A percentile compares a stretch with the other conserved stretches of the same genome.
Evolutionary conservation across 1,140 invertebrate genomes (phyloP).

Genomic region (Lepidurus apus): DNA sequence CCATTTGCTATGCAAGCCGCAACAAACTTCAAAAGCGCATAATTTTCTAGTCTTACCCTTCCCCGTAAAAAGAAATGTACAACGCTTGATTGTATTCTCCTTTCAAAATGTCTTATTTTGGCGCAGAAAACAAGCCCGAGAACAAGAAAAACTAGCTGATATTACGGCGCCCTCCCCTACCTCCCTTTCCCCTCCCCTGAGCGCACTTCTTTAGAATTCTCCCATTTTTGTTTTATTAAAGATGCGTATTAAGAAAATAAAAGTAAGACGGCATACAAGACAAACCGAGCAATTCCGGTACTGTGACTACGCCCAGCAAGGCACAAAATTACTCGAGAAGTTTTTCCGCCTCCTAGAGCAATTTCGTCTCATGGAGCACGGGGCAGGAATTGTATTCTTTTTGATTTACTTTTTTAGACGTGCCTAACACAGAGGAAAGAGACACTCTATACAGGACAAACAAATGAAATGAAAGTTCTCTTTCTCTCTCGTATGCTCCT

Average conservation of each 20-base stretch:
- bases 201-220: background rate
- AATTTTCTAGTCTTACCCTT: too few species aligned
- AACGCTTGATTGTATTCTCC: too few species aligned
- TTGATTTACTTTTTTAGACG: conserved; percentile 4
- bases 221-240: background rate
- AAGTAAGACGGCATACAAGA: background rate
- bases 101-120: too few species aligned
- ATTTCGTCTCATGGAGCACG: conserved; percentile 4
- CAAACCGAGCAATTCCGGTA: background rate
- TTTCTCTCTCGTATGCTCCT: background rate
- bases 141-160: too few species aligned
- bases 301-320: background rate
- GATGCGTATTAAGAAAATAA: background rate
- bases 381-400: background rate
- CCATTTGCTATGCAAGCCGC: too few species aligned
- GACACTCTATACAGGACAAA: background rate
- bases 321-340: conserved; percentile 3
- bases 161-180: too few species aligned
- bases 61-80: too few species aligned
- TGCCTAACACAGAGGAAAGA: background rate
- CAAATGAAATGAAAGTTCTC: background rate
- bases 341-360: conserved; percentile 13
- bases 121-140: too few species aligned
- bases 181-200: too few species aligned
- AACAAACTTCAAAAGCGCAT: too few species aligned